These are phyloP conservation scores for Hydrolagus affinis DNA, from an alignment of 2,113 vertebrate species.

Conservation along the genomic window DNA sequence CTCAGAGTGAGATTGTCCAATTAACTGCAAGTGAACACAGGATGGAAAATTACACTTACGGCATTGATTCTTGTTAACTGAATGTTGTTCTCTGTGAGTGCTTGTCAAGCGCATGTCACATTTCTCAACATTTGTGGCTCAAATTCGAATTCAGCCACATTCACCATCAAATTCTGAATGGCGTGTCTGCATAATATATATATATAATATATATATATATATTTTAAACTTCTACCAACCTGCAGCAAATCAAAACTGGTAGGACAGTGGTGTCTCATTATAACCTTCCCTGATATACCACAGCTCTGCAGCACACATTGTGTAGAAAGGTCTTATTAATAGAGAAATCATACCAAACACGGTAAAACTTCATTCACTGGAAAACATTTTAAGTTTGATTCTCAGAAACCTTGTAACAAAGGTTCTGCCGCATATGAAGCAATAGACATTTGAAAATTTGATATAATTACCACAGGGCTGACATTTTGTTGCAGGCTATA, in stretches of 20 bases:
- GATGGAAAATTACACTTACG: not conserved
- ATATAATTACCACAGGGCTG: not conserved
- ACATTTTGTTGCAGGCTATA: not conserved
- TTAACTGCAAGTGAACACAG: not conserved
- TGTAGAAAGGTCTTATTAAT: too few species aligned
- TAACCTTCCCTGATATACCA: not conserved
- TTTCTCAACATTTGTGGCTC: not conserved
- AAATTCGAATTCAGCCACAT: constrained; percentile 10
- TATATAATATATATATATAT: constrained; percentile 28
- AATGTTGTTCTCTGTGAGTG: constrained; percentile 7
- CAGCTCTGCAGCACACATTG: not conserved
- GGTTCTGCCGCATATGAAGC: not conserved
- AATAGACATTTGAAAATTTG: not conserved
- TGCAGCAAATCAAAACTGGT: constrained; percentile 5
- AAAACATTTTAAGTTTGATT: not conserved
- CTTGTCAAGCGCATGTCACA: not conserved
- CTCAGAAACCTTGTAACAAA: not conserved
- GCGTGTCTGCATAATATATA: constrained; percentile 18
- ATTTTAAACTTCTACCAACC: constrained; percentile 8
- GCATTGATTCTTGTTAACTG: not conserved
- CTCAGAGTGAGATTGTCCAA: constrained; percentile 11
- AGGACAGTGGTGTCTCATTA: constrained; percentile 24
- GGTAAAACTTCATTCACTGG: not conserved
- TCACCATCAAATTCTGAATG: constrained; percentile 4
- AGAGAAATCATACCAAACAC: constrained; percentile 6